Conservation (phyloP, 2,113 vertebrate genomes). For the Lanius ludovicianus region DNA sequence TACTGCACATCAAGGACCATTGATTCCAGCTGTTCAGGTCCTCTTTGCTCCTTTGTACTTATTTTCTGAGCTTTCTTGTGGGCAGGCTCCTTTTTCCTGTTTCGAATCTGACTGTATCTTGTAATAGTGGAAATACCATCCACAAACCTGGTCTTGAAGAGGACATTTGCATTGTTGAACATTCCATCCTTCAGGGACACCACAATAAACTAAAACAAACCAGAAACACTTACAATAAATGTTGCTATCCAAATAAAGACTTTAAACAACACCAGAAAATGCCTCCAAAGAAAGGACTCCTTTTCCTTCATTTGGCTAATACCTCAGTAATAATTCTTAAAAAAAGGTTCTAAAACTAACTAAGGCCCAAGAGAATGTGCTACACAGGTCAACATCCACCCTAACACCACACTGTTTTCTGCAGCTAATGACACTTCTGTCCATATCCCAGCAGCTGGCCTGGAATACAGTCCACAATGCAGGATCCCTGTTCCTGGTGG, state of each 20-base stretch:
- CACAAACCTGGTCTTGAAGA: conserved; percentile 93
- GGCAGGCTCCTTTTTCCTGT: neutral
- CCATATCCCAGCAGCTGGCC: neutral
- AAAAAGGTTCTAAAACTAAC: neutral
- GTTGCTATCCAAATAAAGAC: neutral
- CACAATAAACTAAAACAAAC: conserved; percentile 87
- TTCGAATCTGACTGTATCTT: conserved; percentile 77
- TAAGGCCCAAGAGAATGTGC: neutral
- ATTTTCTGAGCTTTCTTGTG: neutral
- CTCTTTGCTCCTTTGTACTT: neutral
- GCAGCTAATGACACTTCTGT: neutral
- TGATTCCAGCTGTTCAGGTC: conserved; percentile 28
- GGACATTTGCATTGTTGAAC: conserved; percentile 96
- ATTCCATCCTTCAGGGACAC: conserved; percentile 99
- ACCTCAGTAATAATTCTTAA: neutral
- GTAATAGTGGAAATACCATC: conserved; percentile 90
- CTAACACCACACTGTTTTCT: neutral
- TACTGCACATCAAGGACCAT: accelerated
- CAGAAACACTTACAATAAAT: neutral
- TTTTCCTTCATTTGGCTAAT: neutral
- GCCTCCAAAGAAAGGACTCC: neutral
- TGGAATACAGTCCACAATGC: neutral
- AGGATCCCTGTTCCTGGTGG: neutral
- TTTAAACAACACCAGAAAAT: neutral
- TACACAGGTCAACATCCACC: accelerated